Base-by-base conservation (phyloP, 23 tunicate genomes). In the Halocynthia aurantium region DNA sequence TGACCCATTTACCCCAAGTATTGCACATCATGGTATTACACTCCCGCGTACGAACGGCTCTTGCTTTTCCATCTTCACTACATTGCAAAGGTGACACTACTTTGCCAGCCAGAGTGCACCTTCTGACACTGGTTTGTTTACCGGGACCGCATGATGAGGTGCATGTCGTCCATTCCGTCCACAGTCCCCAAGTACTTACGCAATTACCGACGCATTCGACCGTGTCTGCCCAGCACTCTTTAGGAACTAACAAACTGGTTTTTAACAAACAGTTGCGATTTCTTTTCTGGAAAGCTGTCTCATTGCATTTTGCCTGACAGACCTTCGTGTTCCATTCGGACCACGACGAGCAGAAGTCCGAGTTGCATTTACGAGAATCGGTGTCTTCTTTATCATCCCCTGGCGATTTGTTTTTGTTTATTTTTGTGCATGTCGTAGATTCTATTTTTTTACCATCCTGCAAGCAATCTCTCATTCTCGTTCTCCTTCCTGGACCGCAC, bases 21-120 rank as follows among this genome's bases (percentile, higher is more conserved):
- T 65, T 49, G 19, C 70, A 65, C 70, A 65, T 65, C 10, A 49
- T 65, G 22, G 70, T 49, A 65, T 65, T 40, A 65, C 70, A 65
- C 31, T 65, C 31, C 31, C 70, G n/a, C 1, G 31, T 10, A 20
- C 70, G 15, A 20, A 65, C 9, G 31, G 18, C 31, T 65, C 9
- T 15, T 15, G 15, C 31, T 65, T 65, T 65, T 0, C 31, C 31
- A 5, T 49, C 70, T 15, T 65, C 1, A 5, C 6, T 49, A 65
- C 70, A 65, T 20, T 10, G 0, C 9, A 5, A 8, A 10, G 70
- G 70, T 20, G 22, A 40, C 10, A 65, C 70, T 9, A 11, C 19
- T 20, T 20, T 65, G 19, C 70, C 70, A 49, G 22, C 31, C 6
- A 65, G 5, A 15, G 70, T 10, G 18, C 70, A 65, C 31, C 70